These are phyloP conservation scores for Burhinus bistriatus DNA, from an alignment of 2,113 vertebrate genomes.

Conservation along the genomic window DNA sequence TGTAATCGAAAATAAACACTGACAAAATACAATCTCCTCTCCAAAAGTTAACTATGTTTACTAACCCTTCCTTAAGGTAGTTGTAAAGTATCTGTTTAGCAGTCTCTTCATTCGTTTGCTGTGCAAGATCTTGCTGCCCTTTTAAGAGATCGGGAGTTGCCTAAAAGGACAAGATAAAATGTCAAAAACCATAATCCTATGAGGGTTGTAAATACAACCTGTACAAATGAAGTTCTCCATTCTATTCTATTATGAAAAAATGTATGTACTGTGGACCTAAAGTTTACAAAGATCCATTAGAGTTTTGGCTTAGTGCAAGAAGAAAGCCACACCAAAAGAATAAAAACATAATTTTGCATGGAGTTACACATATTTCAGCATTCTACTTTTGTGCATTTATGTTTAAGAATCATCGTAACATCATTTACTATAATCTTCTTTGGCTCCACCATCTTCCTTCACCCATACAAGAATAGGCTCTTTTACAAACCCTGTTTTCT, in stretches of 20 bases:
- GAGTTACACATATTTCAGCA: background rate
- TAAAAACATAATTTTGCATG: background rate
- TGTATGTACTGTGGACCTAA: background rate
- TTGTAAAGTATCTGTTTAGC: slow-evolving; percentile 96
- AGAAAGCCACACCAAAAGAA: background rate
- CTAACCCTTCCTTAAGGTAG: slow-evolving; percentile 97
- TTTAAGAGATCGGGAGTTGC: slow-evolving; percentile 94
- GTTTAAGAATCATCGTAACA: background rate
- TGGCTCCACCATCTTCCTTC: background rate
- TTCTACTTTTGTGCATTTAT: background rate
- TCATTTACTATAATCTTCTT: background rate
- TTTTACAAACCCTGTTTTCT: background rate
- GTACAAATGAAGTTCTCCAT: background rate
- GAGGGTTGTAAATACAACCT: background rate
- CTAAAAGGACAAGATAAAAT: slow-evolving; percentile 66
- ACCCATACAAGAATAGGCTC: background rate
- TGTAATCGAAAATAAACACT: background rate
- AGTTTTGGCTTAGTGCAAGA: background rate
- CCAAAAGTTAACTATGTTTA: background rate
- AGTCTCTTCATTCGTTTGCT: slow-evolving; percentile 94
- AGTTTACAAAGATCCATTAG: background rate
- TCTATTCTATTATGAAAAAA: background rate
- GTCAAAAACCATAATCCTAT: background rate
- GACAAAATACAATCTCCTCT: background rate
- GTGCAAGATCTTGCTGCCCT: slow-evolving; percentile 90